Evolutionary conservation across 2,113 vertebrate species (phyloP).

Genomic region (Piliocolobus tephrosceles): DNA sequence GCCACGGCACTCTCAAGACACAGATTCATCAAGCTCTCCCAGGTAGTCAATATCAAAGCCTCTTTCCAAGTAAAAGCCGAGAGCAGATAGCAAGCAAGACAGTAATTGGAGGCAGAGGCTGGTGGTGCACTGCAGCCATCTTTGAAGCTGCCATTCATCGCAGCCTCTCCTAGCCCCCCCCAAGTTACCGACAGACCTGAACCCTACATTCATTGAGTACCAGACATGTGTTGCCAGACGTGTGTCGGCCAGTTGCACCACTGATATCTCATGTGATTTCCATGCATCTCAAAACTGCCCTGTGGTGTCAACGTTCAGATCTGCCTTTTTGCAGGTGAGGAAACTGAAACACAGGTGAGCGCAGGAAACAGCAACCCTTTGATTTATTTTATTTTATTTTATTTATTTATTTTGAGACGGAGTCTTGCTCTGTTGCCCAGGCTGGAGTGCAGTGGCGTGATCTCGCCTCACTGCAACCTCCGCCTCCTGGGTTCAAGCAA

Average conservation of each 20-base stretch:
- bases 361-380: background rate
- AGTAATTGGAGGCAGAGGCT: conserved; percentile 79
- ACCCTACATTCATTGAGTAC: background rate
- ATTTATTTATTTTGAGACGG: too few relatives aligned
- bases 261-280: background rate
- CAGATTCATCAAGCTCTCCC: conserved; percentile 56
- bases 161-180: conserved; percentile 27
- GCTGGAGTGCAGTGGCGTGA: too few relatives aligned
- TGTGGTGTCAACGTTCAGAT: background rate
- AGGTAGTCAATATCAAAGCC: conserved; percentile 72
- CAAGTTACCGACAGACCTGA: background rate
- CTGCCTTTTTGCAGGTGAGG: background rate
- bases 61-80: conserved; percentile 73
- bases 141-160: conserved; percentile 74
- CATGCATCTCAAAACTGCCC: background rate
- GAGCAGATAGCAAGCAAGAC: conserved; percentile 73
- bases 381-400: background rate
- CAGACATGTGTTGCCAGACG: background rate
- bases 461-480: too few relatives aligned
- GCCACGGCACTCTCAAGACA: background rate
- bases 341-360: background rate
- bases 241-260: background rate
- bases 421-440: too few relatives aligned
- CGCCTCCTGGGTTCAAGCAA: too few relatives aligned
- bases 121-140: conserved; percentile 55